Base-by-base conservation (phyloP, 2,888 invertebrate genomes). In the Molorchus minor region DNA sequence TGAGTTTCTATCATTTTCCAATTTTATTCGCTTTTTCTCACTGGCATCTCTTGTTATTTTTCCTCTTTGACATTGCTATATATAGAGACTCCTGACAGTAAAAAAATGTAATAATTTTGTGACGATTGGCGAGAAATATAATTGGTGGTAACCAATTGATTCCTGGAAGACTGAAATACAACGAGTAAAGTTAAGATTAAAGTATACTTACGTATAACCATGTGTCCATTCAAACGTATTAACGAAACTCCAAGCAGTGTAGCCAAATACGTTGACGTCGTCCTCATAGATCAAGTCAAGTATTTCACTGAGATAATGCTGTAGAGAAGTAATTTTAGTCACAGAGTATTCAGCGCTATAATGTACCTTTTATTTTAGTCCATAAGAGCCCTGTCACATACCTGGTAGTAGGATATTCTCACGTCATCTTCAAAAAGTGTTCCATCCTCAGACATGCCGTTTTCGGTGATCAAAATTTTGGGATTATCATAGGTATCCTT, bases 391-490 rank as follows among this genome's bases (percentile, higher is more conserved):
- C n/a, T n/a, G n/a, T n/a, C n/a, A 54, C 61, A 60, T 69, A 77
- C 85, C 71, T 82, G 81, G 55, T 79, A 82, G 69, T 84, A 86
- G 46, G 80, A 74, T 47, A 85, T 83, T 63, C 86, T 81, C 7
- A 79, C 81, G 17, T 83, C 81, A 67, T 86, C 86, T 61, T 85
- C 84, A 54, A 83, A 72, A n/a, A 78, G 77, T 15, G 83, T 84
- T 30, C 75, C 79, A 70, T 85, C 84, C n/a, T 56, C 58, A 3
- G 85, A 82, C 72, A 82, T 84, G 1, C 87, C 87, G 70, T 86
- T 86, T 71, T 87, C 87, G 1, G 86, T 86, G 33, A 87, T 84
- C 68, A 85, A 82, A 56, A 87, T 84, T 10, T 83, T 81, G 15
- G 84, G 83, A 73, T 86, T 80, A 46, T 84, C 82, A 76, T 87